Evolutionary conservation across 1,140 invertebrate species (phyloP), one percentile per base, ranked within the genome.

Genomic region (Caenorhabditis briggsae): DNA sequence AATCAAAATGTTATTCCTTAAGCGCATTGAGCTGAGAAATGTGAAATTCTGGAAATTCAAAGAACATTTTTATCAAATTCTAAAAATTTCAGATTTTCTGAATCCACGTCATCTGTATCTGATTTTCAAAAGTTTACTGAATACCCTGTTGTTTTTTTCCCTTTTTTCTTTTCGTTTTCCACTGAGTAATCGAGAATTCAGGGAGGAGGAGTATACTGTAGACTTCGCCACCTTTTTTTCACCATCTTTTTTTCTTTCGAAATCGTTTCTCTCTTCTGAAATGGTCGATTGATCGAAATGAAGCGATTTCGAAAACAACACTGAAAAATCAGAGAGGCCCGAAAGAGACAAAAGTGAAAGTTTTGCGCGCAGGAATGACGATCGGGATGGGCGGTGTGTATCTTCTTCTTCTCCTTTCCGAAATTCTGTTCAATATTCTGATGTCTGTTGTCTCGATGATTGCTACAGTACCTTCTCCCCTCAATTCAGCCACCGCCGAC

Each of bases 381-480:
- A 58, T 20, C 23, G 18, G 56, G 59, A 61, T 61, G 59, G 59
- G 56, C 56, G 56, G 59, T 61, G 25, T 61, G 59, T 61, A 61
- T 61, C 59, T 61, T 61, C 59, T 61, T 25, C 23, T 20, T n/a
- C 20, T 58, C 5, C 20, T 20, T 58, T n/a, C n/a, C 16, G 33
- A 33, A 33, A 58, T 58, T 58, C 56, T 58, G 56, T 58, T 58
- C 56, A 58, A 58, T 58, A 58, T 58, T 58, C 56, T 58, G 56
- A 58, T 58, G 59, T 61, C 59, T 23, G 23, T 61, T 61, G 59
- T 20, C 59, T 61, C 20, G 33, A 20, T 61, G 18, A 25, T 61
- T 20, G 59, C 8, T 58, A 58, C 56, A 58, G 56, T 58, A 58
- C 56, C 20, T 58, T n/a, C 20, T 20, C 8, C n/a, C n/a, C 16